Conservation (phyloP, 30 jellyfish, hydroid and myxozoan species). For the Kudoa iwatai region DNA sequence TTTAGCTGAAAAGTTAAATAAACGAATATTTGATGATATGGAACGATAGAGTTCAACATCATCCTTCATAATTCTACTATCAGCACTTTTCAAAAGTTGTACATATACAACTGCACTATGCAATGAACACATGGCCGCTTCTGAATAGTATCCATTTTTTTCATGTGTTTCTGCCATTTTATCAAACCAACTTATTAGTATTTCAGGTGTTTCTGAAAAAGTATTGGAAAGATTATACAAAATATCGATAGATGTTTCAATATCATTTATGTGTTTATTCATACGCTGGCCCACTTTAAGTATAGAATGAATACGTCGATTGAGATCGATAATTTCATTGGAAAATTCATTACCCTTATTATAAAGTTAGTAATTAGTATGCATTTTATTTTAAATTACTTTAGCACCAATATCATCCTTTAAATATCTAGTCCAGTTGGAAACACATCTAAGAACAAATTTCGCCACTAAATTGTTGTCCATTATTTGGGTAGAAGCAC, state of each 20-base stretch:
- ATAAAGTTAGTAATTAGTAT: no score
- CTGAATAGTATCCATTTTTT: constrained; percentile 39
- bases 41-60: neutral
- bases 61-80: constrained; percentile 2
- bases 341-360: no score
- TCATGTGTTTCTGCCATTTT: constrained; percentile 76
- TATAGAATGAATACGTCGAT: neutral
- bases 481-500: no score
- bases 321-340: neutral
- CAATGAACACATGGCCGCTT: constrained; percentile 93
- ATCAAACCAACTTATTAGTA: constrained; percentile 81
- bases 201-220: constrained; percentile 78
- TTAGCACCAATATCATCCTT: neutral
- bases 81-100: constrained; percentile 25
- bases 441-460: no score
- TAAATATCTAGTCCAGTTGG: neutral
- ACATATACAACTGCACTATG: constrained; percentile 91
- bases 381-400: no score
- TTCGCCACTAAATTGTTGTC: no score
- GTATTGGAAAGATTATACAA: constrained; percentile 80
- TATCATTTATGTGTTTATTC: constrained; percentile 50
- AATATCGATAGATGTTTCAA: constrained; percentile 43
- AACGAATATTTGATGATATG: neutral
- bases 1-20: no score
- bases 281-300: neutral